These are phyloP conservation scores for Brachionus sp. DNA, from an alignment of 1,140 invertebrate species.

Conservation along the genomic window DNA sequence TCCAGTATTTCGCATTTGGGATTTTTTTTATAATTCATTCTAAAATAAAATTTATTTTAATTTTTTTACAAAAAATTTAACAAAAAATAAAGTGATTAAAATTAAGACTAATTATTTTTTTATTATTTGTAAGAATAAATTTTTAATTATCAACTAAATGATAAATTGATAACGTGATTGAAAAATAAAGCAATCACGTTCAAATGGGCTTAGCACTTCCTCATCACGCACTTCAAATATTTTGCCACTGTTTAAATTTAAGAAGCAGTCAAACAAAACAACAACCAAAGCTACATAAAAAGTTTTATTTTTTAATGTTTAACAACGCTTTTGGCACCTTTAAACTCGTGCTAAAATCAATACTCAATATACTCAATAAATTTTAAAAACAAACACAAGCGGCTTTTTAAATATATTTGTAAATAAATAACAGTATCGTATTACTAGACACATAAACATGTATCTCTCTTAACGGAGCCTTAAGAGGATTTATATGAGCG, in stretches of 20 bases:
- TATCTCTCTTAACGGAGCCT: slow-evolving; percentile 1
- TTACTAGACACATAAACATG: slow-evolving; percentile 43
- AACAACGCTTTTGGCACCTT: neutral
- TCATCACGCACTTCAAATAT: slow-evolving; percentile 5
- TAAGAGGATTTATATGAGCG: slow-evolving; percentile 28
- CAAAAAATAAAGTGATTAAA: no score
- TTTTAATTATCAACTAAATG: neutral
- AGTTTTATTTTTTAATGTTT: neutral
- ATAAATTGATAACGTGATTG: slow-evolving; percentile 28
- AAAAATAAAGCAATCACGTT: neutral
- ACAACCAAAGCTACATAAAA: neutral
- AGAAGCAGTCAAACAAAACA: neutral
- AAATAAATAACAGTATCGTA: slow-evolving; percentile 44
- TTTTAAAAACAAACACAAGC: slow-evolving; percentile 21
- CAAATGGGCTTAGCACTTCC: neutral
- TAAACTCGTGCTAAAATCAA: slow-evolving; percentile 12
- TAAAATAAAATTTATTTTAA: neutral
- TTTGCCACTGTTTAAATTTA: slow-evolving; percentile 13
- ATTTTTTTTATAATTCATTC: slow-evolving; percentile 29
- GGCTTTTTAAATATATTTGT: slow-evolving; percentile 14
- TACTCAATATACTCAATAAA: slow-evolving; percentile 5
- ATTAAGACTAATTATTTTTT: neutral
- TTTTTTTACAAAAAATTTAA: no score
- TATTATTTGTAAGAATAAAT: neutral
- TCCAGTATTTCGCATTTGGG: neutral